Evolutionary conservation across 2,797 vertebrate genomes (phyloP), one percentile per base, ranked within the genome.

Genomic region (Botia almorhae): DNA sequence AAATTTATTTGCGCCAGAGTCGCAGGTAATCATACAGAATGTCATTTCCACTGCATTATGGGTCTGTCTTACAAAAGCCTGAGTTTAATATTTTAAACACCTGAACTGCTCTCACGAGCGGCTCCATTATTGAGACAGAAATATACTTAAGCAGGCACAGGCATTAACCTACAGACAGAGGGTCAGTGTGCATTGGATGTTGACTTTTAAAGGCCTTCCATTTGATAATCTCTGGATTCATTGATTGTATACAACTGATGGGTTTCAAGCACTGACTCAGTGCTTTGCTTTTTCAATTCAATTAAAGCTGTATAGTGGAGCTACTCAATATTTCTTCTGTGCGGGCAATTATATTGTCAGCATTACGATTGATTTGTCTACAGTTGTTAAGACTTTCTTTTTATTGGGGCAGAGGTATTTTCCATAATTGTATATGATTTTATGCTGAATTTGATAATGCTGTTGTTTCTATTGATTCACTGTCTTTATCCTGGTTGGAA

Each of bases 61-160:
- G 56, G 64, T 69, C 73, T 80, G 23, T 63, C 12, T 81, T 78
- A 74, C 76, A 69, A 77, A 78, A 81, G 81, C 73, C 43, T 11
- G 74, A n/a, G 74, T 83, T 85, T 82, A 86, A 88, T 88, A 82
- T 82, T 86, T 76, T 83, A 86, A 86, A 81, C 79, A 65, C 48
- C 78, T 61, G 68, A 55, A 72, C 50, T 39, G 19, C 16, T 80
- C 26, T 75, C 72, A 70, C 74, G 26, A 33, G 43, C 7, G 19
- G 29, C 48, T 72, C 33, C 14, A 74, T 73, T 79, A 83, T 76
- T 76, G 64, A 79, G 65, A 77, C 64, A 3, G 50, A 61, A 74
- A 4, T 82, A 65, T 69, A 55, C 74, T 75, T 78, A 72, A 78
- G 53, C 10, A 78, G 48, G 33, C 65, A 26, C 50, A 73, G 19